Base-by-base conservation (phyloP, 2,888 invertebrate genomes). In the Subacronicta megacephala region DNA sequence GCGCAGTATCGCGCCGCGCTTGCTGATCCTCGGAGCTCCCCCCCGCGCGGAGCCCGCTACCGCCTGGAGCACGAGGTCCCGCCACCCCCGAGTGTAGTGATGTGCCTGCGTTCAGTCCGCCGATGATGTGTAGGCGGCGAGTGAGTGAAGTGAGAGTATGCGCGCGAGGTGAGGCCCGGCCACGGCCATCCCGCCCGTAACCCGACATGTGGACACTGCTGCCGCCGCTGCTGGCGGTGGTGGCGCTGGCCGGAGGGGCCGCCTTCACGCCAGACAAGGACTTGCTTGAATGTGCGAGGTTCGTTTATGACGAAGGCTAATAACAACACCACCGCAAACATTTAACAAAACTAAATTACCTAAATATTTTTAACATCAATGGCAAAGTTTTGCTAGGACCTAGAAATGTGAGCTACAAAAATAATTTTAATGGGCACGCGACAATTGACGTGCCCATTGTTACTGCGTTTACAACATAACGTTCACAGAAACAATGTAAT, bases 201-300 rank as follows among this genome's bases (percentile, higher is more conserved):
- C 88, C 78, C 80, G 85, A 76, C 78, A 93, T 93, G 93, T 92
- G 93, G 93, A 84, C 76, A 72, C 75, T 87, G 72, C 83, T 93
- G 68, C 73, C 84, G 80, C 85, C 86, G 44, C 80, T 92, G 67
- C 77, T 90, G 85, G 90, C 87, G 82, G 83, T 90, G 70, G 76
- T 88, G 78, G 85, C 88, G 68, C 78, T 86, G 63, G 87, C 88
- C 79, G 89, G 88, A 62, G 90, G 90, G 65, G 88, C 89, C 76
- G 85, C 87, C 62, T 89, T 90, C 70, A 79, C 87, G 40, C 87
- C 91, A 63, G 89, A 90, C 80, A 90, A 88, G 84, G 94, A 92
- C 75, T 79, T 94, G 65, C 88, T 94, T 37, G 93, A 93, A 75
- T 94, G 94, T 79, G 93, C 94, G 70, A 94, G 94, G 94, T 94